Base-by-base conservation (phyloP, 1,140 invertebrate genomes). In the Zaprionus vittiger region DNA sequence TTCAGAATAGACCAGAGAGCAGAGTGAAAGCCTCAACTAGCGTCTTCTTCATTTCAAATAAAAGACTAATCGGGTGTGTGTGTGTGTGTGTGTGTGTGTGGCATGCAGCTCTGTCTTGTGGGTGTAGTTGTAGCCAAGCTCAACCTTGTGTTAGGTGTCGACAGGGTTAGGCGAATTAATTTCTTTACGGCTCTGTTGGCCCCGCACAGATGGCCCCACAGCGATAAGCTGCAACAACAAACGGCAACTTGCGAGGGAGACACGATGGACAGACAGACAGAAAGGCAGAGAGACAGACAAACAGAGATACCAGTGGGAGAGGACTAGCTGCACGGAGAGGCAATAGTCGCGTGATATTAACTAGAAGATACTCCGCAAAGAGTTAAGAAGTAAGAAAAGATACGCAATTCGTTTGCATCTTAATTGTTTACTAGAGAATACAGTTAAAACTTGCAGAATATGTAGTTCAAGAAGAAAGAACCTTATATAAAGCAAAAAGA, bases 141-240 rank as follows among this genome's bases (percentile, higher is more conserved):
- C 60, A 74, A 61, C 73, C 73, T 75, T 75, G 78, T 79, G 77
- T 83, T 79, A 87, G 83, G 83, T 87, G 83, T 87, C 83, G 84
- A 84, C 81, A 84, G 83, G 83, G 83, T 87, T 87, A 89, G 87
- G 80, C 83, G 84, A 87, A 87, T 87, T 87, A 87, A 87, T 87
- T 87, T 89, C 73, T 80, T 80, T 80, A 70, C 83, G 80, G 81
- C 81, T 83, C 83, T 80, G 69, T 77, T 63, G 49, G 49, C 73
- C 81, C 80, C 70, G 70, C 38, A 54, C 62, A 83, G 82, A 85
- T 86, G 83, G 44, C 80, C 77, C 69, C 83, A 7, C 28, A 26
- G 55, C 65, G 80, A 86, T 86, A 86, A 77, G 73, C 69, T 61
- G 9, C 57, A 61, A 67, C 9, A 34, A 70, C 75, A 68, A 57